Percentiles rank a stretch among this genome's conserved stretches.
Evolutionary conservation across 2,113 vertebrate species (phyloP).

Genomic region (Colistium nudipinnis): DNA sequence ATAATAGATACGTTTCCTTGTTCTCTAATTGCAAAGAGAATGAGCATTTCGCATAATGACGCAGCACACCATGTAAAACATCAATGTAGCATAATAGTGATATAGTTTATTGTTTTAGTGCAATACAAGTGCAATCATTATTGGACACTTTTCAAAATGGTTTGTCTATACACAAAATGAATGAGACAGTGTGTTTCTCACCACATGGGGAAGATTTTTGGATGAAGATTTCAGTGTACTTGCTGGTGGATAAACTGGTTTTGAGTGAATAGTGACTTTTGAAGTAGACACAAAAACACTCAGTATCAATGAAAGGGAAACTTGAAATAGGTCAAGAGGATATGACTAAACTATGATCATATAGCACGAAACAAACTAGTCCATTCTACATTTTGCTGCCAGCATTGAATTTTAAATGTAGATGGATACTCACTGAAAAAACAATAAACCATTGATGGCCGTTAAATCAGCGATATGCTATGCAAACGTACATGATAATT

Average conservation of each 20-base stretch:
- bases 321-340: too few relatives aligned
- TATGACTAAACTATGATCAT: too few relatives aligned
- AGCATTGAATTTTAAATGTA: neutral
- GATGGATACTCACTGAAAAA: neutral
- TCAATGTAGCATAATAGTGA: neutral
- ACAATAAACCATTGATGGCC: neutral
- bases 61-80: conserved; percentile 9
- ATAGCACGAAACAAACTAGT: too few relatives aligned
- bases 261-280: neutral
- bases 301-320: too few relatives aligned
- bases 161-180: neutral
- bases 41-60: neutral
- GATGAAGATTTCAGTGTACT: too few relatives aligned
- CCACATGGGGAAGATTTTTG: too few relatives aligned
- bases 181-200: too few relatives aligned
- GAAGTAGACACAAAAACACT: neutral
- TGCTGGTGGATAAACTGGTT: neutral
- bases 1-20: neutral
- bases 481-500: neutral
- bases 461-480: neutral
- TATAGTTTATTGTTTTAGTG: neutral
- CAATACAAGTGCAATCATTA: neutral
- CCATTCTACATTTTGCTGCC: neutral
- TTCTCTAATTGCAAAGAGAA: neutral
- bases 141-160: neutral